Base-by-base conservation (phyloP, 2,888 invertebrate species). In the Dorcus parallelipipedus region DNA sequence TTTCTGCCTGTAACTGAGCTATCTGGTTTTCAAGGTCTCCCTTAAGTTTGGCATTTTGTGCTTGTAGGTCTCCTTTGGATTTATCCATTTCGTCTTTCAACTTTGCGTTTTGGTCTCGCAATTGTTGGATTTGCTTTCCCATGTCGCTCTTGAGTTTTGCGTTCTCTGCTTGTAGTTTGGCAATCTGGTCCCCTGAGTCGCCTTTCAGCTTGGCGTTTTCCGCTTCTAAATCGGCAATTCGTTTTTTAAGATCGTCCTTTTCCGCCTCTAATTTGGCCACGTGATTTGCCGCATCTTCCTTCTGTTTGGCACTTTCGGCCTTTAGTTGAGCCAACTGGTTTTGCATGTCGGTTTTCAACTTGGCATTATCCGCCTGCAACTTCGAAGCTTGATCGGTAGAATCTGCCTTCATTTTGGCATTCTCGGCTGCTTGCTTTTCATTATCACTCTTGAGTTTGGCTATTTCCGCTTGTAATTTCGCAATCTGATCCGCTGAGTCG, bases 131-230 rank as follows among this genome's bases (percentile, higher is more conserved):
- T 4, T 38, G 9, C 9, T 45, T 45, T 9, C 23, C 45, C 9
- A 64, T 38, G 33, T 65, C 61, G 41, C 58, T 59, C 45, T 62
- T 68, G 6, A 68, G 52, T 51, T 63, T 64, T 3, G 52, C 56
- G 53, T 61, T 63, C 56, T 68, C 68, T 10, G 63, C 61, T 23
- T 62, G 62, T 40, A 40, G 23, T 17, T 23, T 40, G 20, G 51
- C 33, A 9, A 20, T 41, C n/a, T 51, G 17, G 2, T 38, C 51
- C n/a, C 33, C 39, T 38, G 10, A 6, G 38, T 43, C 40, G 9
- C 23, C 51, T 56, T 51, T 42, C 40, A 51, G 23, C 3, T 51
- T 42, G 9, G n/a, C 17, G 4, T 51, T 20, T 64, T 57, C 62
- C 33, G 61, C 57, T 47, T 60, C 54, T 52, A 65, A 58, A 45